phyloP scores from a whole-genome alignment of 1,140 invertebrate genomes.

The Trissolcus basalis region DNA sequence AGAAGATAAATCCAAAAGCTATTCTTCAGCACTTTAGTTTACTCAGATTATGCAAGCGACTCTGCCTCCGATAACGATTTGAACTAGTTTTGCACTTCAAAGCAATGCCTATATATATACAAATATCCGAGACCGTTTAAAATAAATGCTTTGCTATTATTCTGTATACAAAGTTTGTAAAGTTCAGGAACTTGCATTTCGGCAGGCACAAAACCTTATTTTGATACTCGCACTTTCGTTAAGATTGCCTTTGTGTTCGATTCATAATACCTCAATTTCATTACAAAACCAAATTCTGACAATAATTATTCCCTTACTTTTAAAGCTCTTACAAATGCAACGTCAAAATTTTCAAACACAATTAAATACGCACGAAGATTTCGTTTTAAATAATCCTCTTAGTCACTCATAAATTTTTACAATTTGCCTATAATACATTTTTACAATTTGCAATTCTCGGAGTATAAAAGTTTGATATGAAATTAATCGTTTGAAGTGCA shows the following conservation, averaged over 20 bases:
- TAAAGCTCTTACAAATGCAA: conserved; percentile 18
- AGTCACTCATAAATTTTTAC: conserved; percentile 40
- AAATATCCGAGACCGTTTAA: conserved; percentile 63
- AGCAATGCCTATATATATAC: conserved; percentile 67
- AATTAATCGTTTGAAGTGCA: conserved; percentile 24
- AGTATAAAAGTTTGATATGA: conserved; percentile 25
- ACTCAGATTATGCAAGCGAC: conserved; percentile 54
- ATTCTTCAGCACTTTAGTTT: conserved; percentile 13
- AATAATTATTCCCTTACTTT: conserved; percentile 43
- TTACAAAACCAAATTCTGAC: conserved; percentile 34
- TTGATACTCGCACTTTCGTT: conserved; percentile 50
- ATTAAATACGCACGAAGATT: conserved; percentile 46
- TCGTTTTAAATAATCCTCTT: conserved; percentile 42
- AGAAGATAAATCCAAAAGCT: background rate
- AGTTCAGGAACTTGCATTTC: conserved; percentile 65
- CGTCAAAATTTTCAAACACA: conserved; percentile 35
- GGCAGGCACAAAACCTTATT: conserved; percentile 51
- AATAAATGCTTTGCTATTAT: conserved; percentile 59
- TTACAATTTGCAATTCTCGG: conserved; percentile 39
- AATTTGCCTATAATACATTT: conserved; percentile 56
- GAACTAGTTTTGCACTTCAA: conserved; percentile 70
- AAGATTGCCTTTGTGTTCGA: conserved; percentile 37
- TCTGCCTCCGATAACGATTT: conserved; percentile 70
- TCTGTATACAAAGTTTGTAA: conserved; percentile 59
- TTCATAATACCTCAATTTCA: conserved; percentile 16